Evolutionary conservation across 2,797 vertebrate species (phyloP).

Genomic region (Fundulus diaphanus): DNA sequence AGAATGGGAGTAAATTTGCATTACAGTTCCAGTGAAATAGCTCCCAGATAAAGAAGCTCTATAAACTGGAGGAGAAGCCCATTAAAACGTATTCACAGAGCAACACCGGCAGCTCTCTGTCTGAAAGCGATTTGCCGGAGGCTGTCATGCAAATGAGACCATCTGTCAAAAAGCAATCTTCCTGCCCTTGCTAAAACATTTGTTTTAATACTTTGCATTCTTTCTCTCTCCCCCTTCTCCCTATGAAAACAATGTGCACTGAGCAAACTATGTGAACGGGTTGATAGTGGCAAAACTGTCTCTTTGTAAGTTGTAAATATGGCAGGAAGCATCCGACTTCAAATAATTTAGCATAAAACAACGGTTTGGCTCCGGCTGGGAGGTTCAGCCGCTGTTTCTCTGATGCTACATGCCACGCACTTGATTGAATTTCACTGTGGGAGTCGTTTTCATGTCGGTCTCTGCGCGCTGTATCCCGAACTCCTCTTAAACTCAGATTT

Average conservation of each 20-base stretch:
- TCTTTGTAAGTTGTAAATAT: slow-evolving; percentile 21
- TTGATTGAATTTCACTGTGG: slow-evolving; percentile 24
- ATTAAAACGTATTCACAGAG: slow-evolving; percentile 13
- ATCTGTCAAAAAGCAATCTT: slow-evolving; percentile 41
- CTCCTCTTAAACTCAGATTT: slow-evolving; percentile 21
- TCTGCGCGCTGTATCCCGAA: slow-evolving; percentile 15
- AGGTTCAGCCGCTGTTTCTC: neutral
- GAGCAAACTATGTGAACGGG: neutral
- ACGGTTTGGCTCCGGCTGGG: neutral
- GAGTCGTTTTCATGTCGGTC: slow-evolving; percentile 33
- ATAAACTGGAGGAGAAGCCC: slow-evolving; percentile 11
- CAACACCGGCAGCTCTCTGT: slow-evolving; percentile 20
- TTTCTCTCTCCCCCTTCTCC: neutral
- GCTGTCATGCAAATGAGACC: slow-evolving; percentile 34
- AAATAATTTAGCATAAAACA: slow-evolving; percentile 16
- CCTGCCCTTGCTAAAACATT: slow-evolving; percentile 7
- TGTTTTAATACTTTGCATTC: slow-evolving; percentile 24
- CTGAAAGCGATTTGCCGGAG: slow-evolving; percentile 20
- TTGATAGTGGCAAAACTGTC: neutral
- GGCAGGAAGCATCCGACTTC: slow-evolving; percentile 3
- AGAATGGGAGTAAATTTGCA: neutral
- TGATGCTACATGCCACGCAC: slow-evolving; percentile 7
- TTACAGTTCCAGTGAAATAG: neutral
- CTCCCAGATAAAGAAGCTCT: neutral
- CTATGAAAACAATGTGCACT: neutral